These are phyloP conservation scores for Amblyraja radiata DNA, from an alignment of 2,797 vertebrate species.

Conservation along the genomic window DNA sequence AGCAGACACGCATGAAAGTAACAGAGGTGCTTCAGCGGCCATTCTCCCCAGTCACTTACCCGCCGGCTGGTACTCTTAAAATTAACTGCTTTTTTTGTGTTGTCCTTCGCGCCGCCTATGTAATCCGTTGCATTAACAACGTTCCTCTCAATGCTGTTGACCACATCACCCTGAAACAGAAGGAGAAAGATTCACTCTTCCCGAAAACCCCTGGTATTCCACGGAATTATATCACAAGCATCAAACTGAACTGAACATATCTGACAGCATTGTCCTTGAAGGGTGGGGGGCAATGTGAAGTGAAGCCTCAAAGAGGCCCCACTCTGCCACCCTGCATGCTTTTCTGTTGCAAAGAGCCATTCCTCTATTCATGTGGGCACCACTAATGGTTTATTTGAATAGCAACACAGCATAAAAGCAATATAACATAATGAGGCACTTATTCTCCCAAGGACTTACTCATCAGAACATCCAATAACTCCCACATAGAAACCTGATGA, in stretches of 20 bases:
- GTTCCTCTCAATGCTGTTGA: slow-evolving; percentile 22
- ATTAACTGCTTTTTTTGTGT: slow-evolving; percentile 8
- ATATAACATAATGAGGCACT: not conserved
- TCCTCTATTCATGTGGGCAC: not conserved
- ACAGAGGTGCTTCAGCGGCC: not conserved
- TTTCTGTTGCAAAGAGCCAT: not conserved
- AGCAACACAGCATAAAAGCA: not conserved
- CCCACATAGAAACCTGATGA: not conserved
- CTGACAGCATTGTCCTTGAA: not conserved
- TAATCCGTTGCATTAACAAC: not conserved
- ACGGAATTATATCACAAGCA: not conserved
- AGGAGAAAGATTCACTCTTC: not conserved
- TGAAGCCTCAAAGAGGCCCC: not conserved
- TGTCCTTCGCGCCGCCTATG: not conserved
- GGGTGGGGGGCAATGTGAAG: not conserved
- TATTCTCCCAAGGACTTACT: not conserved
- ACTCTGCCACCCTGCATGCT: not conserved
- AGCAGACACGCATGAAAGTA: not conserved
- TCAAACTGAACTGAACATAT: not conserved
- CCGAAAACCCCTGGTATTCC: not conserved
- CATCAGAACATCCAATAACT: not conserved
- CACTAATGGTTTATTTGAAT: not conserved
- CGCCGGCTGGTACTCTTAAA: not conserved
- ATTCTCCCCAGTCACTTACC: slow-evolving; percentile 34
- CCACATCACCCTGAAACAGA: slow-evolving; percentile 20